Evolutionary conservation across 53 echinoderm and acorn worm genomes (phyloP), one percentile per base, ranked within the genome.

Genomic region (Astropecten irregularis): DNA sequence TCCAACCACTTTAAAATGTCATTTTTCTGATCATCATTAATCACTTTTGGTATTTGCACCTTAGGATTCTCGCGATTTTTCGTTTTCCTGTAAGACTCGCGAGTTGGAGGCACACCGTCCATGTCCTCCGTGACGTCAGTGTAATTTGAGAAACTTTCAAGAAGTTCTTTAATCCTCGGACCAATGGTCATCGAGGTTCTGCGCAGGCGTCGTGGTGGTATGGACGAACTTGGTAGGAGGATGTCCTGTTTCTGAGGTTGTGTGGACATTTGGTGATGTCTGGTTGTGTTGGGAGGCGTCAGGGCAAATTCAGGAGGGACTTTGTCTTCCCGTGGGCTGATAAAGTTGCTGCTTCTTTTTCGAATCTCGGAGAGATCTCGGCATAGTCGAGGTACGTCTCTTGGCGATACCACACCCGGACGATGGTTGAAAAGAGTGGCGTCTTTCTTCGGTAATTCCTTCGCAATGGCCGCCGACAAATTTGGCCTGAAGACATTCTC

Each of bases 401-500:
- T 53, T 1, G 67, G 67, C 16, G 52, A 52, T 2, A 33, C 21
- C 1, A 33, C 31, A 34, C 83, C 83, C 15, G 83, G 83, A 21
- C 83, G 66, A 15, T 82, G 67, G n/a, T 82, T 82, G 26, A 82
- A 49, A 34, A 82, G 39, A 15, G 67, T 36, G 2, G 67, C 49
- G 51, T 67, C 83, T 67, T 68, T 82, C 34, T 31, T 40, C 18
- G 52, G 66, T 34, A 68, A 20, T 9, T 53, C 53, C 30, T 49
- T 46, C 25, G 42, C 68, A 18, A 82, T 53, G 13, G 49, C 83
- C 48, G 66, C 54, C 7, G 83, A 34, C 3, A 82, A 20, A 2
- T 66, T 26, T 7, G 67, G 83, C 55, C 63, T 67, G 67, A 51
- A 82, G 32, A 66, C 50, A 66, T 82, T 82, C 66, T 82, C 40